Evolutionary conservation across 2,113 vertebrate genomes (phyloP), one percentile per base, ranked within the genome.

Genomic region (Capreolus pygargus): DNA sequence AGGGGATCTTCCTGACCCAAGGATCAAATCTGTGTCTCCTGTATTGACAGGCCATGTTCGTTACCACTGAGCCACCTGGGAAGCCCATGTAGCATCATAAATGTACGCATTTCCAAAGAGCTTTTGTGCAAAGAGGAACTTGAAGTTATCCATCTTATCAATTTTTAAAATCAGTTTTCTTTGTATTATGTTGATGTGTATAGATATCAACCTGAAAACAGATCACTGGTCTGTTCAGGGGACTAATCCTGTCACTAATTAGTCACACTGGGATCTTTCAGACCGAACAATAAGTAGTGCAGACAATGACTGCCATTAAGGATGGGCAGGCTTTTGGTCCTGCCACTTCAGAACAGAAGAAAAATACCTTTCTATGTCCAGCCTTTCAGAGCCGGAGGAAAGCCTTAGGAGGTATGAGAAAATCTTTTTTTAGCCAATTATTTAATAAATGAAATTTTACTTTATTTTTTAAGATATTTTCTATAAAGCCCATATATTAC

Each of bases 241-340:
- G 93, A 23, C 86, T 97, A n/a, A 7, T 36, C 17, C 28, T 85
- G 3, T 96, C 97, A 39, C 89, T 98, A 33, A 2, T 33, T 5
- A 61, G 67, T 64, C 94, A 86, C 28, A 61, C 89, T 52, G 98
- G 88, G 96, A 96, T 98, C 88, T 98, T 98, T 78, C 97, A 97
- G 89, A 89, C 97, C 1, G 98, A 98, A 67, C 98, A 98, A 43
- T 97, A 97, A 70, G 96, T 98, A 30, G 70, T 97, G 25, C 39
- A 98, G 13, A 84, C 98, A 89, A 96, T 91, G 7, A 82, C 98
- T 82, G 97, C 98, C 16, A 25, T 98, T 28, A 98, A 98, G 96
- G 98, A 96, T 16, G 98, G 97, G 27, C 98, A 99, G 97, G 95
- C 97, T 23, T 98, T 98, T 87, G 82, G 98, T 61, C 93, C 98